Base-by-base conservation (phyloP, 2,888 invertebrate genomes). In the Spicauda simplicius region DNA sequence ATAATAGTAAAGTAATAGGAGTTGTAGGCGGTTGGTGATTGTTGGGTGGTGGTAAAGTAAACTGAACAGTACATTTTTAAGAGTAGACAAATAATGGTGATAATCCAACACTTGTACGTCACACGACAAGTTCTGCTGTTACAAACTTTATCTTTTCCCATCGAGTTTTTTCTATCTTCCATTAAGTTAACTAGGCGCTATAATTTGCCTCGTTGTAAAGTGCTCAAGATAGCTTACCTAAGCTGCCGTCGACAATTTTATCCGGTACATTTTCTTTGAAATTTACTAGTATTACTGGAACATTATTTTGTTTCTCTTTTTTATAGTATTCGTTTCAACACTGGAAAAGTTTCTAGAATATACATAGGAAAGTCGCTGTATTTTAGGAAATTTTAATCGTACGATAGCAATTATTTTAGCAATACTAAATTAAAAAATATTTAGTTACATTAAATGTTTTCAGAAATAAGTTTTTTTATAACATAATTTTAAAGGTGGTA, bases 151-250 rank as follows among this genome's bases (percentile, higher is more conserved):
- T 57, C 1, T 41, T 37, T 5, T 25, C 25, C 25, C 25, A 33
- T 57, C 41, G 14, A 41, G 41, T 61, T 52, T 64, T 64, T 25
- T 64, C 64, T 64, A 50, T n/a, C 20, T 18, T 58, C 58, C 58
- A 64, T 64, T 64, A 57, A 50, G 57, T 64, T 64, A 64, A 64
- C 64, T 53, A 56, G 64, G 64, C 41, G 53, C 58, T 53, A 58
- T 64, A 64, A 64, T 64, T 64, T 64, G 41, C 64, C 58, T 53
- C 64, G 64, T 64, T 58, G 64, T 64, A 64, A 64, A 64, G 58
- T 53, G 16, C 64, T 58, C 64, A 58, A 64, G 64, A 64, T 64
- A 64, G 64, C 64, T 64, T 64, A 64, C 64, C 64, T 58, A 64
- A 64, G 64, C 58, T 64, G 53, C 57, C 57, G 64, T 64, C 58